phyloP scores from a whole-genome alignment of 1,140 invertebrate genomes.

The Saxidomus purpurata region DNA sequence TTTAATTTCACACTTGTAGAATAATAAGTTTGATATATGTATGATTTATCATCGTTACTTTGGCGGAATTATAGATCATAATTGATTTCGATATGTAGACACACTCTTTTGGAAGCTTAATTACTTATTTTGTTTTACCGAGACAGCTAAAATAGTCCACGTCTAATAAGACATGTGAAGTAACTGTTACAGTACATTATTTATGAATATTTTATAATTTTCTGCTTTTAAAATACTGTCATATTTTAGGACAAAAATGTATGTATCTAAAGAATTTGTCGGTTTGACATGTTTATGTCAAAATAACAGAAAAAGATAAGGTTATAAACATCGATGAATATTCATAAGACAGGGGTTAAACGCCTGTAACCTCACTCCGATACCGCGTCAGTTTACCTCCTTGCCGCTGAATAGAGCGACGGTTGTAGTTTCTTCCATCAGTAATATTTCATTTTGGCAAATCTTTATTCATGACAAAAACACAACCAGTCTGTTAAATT shows the following conservation, averaged over 20 bases:
- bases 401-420: too few relatives aligned
- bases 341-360: constrained; percentile 14
- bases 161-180: too few relatives aligned
- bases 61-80: too few relatives aligned
- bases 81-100: too few relatives aligned
- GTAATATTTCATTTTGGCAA: constrained; percentile 17
- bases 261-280: neutral
- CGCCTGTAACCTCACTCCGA: neutral
- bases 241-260: neutral
- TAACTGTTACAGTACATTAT: too few relatives aligned
- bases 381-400: neutral
- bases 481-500: neutral
- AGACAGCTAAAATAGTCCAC: too few relatives aligned
- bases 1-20: too few relatives aligned
- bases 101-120: too few relatives aligned
- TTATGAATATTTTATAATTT: neutral
- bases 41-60: too few relatives aligned
- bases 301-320: neutral
- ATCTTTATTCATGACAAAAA: constrained; percentile 24
- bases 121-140: too few relatives aligned
- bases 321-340: constrained; percentile 15
- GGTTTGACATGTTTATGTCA: neutral
- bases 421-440: neutral
- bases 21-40: too few relatives aligned
- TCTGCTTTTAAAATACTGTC: neutral